phyloP scores from a whole-genome alignment of 1,140 invertebrate species.

The Zaprionus capensis region DNA sequence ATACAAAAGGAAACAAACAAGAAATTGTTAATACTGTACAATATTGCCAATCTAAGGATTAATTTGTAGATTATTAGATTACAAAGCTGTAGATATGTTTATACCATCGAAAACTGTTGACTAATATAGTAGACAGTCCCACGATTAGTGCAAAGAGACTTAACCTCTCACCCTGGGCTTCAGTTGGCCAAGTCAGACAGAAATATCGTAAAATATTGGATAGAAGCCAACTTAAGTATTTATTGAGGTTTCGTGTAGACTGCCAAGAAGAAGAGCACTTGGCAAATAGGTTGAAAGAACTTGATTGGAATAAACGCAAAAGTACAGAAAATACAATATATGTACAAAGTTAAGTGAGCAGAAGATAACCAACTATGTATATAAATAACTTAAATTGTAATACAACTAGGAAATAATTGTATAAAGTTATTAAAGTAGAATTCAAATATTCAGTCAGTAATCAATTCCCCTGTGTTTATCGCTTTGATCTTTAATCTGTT shows the following conservation, averaged over 20 bases:
- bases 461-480: not conserved
- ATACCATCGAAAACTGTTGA: too few relatives aligned
- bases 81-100: too few relatives aligned
- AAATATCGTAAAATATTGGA: not conserved
- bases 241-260: not conserved
- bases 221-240: conserved; percentile 1
- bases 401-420: too few relatives aligned
- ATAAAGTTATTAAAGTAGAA: too few relatives aligned
- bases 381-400: too few relatives aligned
- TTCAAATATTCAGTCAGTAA: too few relatives aligned
- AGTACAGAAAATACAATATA: not conserved
- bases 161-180: not conserved
- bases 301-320: not conserved
- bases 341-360: not conserved
- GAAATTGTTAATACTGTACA: too few relatives aligned
- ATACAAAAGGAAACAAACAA: too few relatives aligned
- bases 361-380: too few relatives aligned
- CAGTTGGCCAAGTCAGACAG: conserved; percentile 1
- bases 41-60: not conserved
- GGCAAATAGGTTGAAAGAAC: not conserved
- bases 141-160: not conserved
- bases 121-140: not conserved
- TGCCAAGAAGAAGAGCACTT: not conserved
- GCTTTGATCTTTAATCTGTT: not conserved
- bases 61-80: too few relatives aligned